These are phyloP conservation scores for Geotrupes spiniger DNA, from an alignment of 2,888 invertebrate genomes.

Conservation along the genomic window DNA sequence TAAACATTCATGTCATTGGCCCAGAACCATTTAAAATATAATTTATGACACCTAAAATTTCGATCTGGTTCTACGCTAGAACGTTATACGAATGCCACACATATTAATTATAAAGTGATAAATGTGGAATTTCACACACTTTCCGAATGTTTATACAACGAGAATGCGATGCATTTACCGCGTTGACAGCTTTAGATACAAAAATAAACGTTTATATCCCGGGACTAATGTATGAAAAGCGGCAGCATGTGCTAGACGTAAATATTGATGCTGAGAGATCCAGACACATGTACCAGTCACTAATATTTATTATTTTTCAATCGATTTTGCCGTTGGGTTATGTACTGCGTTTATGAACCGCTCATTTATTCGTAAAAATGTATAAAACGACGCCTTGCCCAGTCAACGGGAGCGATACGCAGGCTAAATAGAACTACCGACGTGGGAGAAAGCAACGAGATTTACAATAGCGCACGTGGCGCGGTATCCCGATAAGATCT, in stretches of 20 bases:
- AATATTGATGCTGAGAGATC: conserved; percentile 8
- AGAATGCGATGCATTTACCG: conserved; percentile 35
- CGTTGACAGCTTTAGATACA: conserved; percentile 34
- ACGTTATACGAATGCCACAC: conserved; percentile 7
- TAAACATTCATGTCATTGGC: no score
- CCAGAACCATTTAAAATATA: no score
- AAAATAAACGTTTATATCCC: conserved; percentile 32
- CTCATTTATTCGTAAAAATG: no score
- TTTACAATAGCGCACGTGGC: no score
- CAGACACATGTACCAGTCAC: conserved; percentile 19
- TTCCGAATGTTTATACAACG: conserved; percentile 28
- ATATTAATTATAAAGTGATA: conserved; percentile 23
- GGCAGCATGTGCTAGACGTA: conserved; percentile 10
- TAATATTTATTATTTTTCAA: conserved; percentile 19
- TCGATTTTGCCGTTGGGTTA: conserved; percentile 11
- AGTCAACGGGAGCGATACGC: no score
- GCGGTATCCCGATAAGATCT: no score
- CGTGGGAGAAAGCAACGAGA: no score
- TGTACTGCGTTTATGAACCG: no score
- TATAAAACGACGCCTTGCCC: no score
- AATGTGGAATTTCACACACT: conserved; percentile 26
- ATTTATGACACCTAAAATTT: no score
- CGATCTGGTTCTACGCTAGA: no score
- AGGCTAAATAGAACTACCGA: no score
- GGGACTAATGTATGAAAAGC: conserved; percentile 13